Evolutionary conservation across 2,888 invertebrate genomes (phyloP).

Genomic region (Brenthis ino): DNA sequence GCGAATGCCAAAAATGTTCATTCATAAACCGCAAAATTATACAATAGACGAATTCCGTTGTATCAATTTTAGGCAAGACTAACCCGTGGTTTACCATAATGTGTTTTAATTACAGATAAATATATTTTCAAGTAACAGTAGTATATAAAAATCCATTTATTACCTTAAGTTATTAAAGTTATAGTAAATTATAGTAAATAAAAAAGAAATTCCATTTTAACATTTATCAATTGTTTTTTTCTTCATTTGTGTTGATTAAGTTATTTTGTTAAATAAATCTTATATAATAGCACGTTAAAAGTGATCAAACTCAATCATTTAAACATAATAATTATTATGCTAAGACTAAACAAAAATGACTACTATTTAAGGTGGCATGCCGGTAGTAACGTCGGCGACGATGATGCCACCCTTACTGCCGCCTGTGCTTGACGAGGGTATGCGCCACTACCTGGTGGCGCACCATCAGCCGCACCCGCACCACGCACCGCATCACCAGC

Average conservation of each 20-base stretch:
- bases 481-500: slow-evolving; percentile 75
- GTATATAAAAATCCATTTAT: not conserved
- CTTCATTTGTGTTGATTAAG: too few relatives aligned
- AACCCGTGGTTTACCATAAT: too few relatives aligned
- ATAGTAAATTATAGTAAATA: too few relatives aligned
- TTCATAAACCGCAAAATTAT: slow-evolving; percentile 58
- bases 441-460: slow-evolving; percentile 92
- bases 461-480: slow-evolving; percentile 77
- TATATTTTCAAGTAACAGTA: too few relatives aligned
- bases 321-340: too few relatives aligned
- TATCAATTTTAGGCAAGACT: too few relatives aligned
- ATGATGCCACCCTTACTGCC: slow-evolving; percentile 91
- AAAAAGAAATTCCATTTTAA: too few relatives aligned
- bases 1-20: slow-evolving; percentile 50
- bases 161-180: not conserved
- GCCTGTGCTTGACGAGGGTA: slow-evolving; percentile 95
- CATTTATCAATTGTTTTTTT: too few relatives aligned
- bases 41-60: slow-evolving; percentile 51
- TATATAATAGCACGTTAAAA: not conserved
- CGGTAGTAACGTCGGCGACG: slow-evolving; percentile 92
- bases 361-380: slow-evolving; percentile 83
- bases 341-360: not conserved
- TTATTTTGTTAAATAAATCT: not conserved
- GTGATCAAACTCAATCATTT: not conserved
- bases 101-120: slow-evolving; percentile 19